phyloP scores from a whole-genome alignment of 2,888 invertebrate species.

The Pollenia angustigena region DNA sequence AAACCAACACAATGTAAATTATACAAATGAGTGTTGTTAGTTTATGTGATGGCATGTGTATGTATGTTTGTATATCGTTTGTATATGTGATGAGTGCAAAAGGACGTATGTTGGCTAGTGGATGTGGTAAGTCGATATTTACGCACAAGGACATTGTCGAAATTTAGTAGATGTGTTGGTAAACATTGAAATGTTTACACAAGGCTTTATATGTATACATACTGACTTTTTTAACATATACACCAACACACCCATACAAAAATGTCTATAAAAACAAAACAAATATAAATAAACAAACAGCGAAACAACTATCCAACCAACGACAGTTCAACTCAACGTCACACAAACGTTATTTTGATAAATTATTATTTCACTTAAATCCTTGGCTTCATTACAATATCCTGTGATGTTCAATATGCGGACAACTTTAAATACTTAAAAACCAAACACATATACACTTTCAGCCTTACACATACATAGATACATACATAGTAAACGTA shows the following conservation, averaged over 20 bases:
- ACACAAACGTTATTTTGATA: slow-evolving; percentile 72
- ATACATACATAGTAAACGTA: slow-evolving; percentile 5
- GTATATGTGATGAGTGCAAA: background rate
- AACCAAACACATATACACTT: slow-evolving; percentile 6
- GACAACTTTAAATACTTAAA: slow-evolving; percentile 47
- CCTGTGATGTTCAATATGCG: slow-evolving; percentile 65
- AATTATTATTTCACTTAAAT: slow-evolving; percentile 73
- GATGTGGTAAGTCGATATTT: slow-evolving; percentile 72
- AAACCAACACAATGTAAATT: slow-evolving; percentile 72
- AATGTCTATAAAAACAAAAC: slow-evolving; percentile 36
- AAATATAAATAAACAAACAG: background rate
- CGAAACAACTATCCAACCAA: slow-evolving; percentile 34
- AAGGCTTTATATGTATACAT: slow-evolving; percentile 22
- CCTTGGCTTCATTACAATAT: slow-evolving; percentile 68
- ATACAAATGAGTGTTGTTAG: slow-evolving; percentile 60
- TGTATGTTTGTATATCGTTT: slow-evolving; percentile 6
- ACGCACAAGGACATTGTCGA: slow-evolving; percentile 71
- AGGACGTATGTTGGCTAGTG: slow-evolving; percentile 11
- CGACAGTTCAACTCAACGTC: slow-evolving; percentile 67
- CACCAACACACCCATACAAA: background rate
- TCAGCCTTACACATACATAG: background rate
- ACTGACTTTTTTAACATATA: too few relatives aligned
- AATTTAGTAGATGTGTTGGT: slow-evolving; percentile 56
- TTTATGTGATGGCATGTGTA: slow-evolving; percentile 31
- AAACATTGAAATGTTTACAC: slow-evolving; percentile 61